These are phyloP conservation scores for Bombus sibiricus DNA, from an alignment of 1,140 invertebrate species.

Conservation along the genomic window DNA sequence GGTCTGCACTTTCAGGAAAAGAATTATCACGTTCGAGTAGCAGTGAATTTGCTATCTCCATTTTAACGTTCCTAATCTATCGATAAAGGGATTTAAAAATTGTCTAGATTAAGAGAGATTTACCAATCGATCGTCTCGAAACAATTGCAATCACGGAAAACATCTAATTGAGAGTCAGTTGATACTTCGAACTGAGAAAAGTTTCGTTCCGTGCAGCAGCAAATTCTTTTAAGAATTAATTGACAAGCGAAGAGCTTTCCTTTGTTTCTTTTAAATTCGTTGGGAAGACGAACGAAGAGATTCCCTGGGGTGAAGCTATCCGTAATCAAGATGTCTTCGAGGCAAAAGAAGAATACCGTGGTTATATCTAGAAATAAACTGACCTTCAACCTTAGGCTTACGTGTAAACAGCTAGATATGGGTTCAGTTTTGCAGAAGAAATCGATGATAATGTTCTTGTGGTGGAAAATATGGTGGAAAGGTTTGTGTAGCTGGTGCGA, in stretches of 20 bases:
- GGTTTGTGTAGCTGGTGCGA: not conserved
- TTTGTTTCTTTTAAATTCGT: not conserved
- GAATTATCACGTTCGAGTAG: no score
- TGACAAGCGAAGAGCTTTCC: not conserved
- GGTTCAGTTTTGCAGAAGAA: constrained; percentile 39
- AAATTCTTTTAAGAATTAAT: not conserved
- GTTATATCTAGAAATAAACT: constrained; percentile 36
- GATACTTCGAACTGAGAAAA: not conserved
- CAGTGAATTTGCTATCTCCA: not conserved
- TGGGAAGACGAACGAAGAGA: not conserved
- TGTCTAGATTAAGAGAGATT: not conserved
- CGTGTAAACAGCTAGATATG: constrained; percentile 27
- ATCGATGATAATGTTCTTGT: constrained; percentile 25
- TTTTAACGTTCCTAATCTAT: not conserved
- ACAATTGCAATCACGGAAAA: not conserved
- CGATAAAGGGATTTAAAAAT: not conserved
- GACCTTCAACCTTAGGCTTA: constrained; percentile 38
- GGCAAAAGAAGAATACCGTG: not conserved
- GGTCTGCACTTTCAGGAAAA: not conserved
- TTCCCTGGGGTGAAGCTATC: not conserved
- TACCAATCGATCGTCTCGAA: not conserved
- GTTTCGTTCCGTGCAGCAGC: not conserved
- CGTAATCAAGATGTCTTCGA: not conserved
- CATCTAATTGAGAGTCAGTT: not conserved
- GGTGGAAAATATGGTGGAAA: constrained; percentile 9